Base-by-base conservation (phyloP, 2,797 vertebrate genomes). In the Pempheris klunzingeri region DNA sequence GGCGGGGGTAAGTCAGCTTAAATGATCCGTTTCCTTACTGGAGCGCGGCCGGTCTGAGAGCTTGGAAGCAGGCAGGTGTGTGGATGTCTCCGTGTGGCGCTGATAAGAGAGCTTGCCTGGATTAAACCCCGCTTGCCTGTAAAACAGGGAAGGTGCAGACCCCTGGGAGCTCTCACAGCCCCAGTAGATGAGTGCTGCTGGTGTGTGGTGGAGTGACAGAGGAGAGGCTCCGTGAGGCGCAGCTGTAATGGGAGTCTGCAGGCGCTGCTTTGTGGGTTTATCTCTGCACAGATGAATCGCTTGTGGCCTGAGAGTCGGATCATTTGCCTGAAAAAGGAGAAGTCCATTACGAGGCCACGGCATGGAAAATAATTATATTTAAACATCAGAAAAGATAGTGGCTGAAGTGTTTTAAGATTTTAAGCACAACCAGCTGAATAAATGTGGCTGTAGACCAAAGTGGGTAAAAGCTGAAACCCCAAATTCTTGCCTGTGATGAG, bases 1-100 rank as follows among this genome's bases (percentile, higher is more conserved):
- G 78, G 47, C 87, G 61, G 93, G 88, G 96, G 97, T 97, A 95
- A 97, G 97, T 95, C 71, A 47, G 78, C 73, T n/a, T 83, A 74
- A 54, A 62, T 72, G 34, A 87, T 66, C 60, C 82, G 74, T 92
- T 79, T 82, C 64, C 47, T 43, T 79, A 73, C 69, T 57, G 63
- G 52, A 78, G 77, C 59, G 77, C 26, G 50, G 32, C 24, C 50
- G 71, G n/a, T n/a, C 41, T 14, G 49, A 49, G 73, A 32, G 38
- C 59, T 73, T 34, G 59, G 36, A 30, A 26, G 61, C 28, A 28
- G 9, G 77, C 66, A 64, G 84, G 49, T 60, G 80, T 58, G 63
- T 71, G 82, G 76, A 71, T 69, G 77, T 26, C 71, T 60, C 17
- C 47, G 50, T 46, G 24, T 53, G 67, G 15, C 24, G 26, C 50